Base-by-base conservation (phyloP, 2,797 vertebrate species). In the Sarcoramphus papa region DNA sequence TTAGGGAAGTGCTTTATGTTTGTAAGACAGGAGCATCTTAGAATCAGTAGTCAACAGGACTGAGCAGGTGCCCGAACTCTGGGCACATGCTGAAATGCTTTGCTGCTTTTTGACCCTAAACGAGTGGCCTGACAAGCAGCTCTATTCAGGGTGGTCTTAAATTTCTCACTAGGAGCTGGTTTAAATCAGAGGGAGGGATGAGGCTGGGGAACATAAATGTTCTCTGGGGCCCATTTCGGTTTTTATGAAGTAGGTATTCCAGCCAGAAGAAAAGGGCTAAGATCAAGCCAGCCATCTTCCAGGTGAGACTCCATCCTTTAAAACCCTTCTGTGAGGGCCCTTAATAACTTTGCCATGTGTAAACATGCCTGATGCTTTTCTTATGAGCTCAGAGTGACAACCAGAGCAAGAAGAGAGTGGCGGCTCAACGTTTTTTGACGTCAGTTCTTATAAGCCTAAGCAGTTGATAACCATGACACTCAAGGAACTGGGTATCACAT, bases 301-400 rank as follows among this genome's bases (percentile, higher is more conserved):
- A 96, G 92, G 90, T 74, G 81, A 95, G 93, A 41, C 67, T 91
- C 74, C 79, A 50, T 88, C 86, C 59, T 76, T 81, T 91, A 57
- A 92, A 94, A 33, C 83, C 63, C 56, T 88, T 87, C 92, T 76
- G 78, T 56, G 64, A 68, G 47, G 43, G 48, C 51, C 27, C 54
- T 95, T 95, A 93, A 97, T 85, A 89, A 84, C 82, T 96, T 96
- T 96, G 92, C 63, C 88, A 80, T 94, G 96, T 95, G 96, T 94
- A 94, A 95, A 97, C 81, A 87, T 0, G 15, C 43, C 69, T 70
- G 95, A 77, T 95, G 79, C 88, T 83, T 95, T 96, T 94, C 97
- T 96, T 87, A 25, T 76, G 98, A 92, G 92, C 95, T 94, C 95
- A 92, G 95, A 79, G 67, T 54, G 94, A 95, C 79, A 96, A 62